Conservation (phyloP, 1,140 invertebrate genomes). For the Heliconius nattereri region DNA sequence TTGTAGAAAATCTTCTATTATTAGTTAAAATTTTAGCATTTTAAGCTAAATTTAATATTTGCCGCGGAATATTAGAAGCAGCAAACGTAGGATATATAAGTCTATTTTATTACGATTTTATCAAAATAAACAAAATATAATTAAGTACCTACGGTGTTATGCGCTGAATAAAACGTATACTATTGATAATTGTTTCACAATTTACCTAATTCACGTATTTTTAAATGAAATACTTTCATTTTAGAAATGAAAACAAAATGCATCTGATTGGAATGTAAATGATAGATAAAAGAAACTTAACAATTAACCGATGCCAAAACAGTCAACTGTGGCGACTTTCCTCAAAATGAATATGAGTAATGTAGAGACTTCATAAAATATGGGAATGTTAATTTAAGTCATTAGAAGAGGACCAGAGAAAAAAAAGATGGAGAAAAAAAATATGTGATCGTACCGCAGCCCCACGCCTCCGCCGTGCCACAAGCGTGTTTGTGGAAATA, state of each 20-base stretch:
- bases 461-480: background rate
- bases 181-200: background rate
- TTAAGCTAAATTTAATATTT: too few relatives aligned
- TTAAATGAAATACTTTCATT: background rate
- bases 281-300: background rate
- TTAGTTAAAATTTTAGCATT: too few relatives aligned
- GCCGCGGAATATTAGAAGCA: too few relatives aligned
- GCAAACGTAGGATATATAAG: too few relatives aligned
- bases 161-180: too few relatives aligned
- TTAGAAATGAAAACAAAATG: background rate
- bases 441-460: constrained; percentile 63
- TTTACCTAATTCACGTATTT: background rate
- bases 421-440: constrained; percentile 25
- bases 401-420: constrained; percentile 71
- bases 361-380: constrained; percentile 71
- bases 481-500: constrained; percentile 72
- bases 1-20: too few relatives aligned
- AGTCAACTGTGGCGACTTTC: constrained; percentile 40
- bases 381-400: constrained; percentile 74
- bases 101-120: too few relatives aligned
- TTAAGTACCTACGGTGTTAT: too few relatives aligned
- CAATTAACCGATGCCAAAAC: constrained; percentile 50
- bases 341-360: constrained; percentile 43
- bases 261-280: background rate
- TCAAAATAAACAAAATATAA: too few relatives aligned